These are phyloP conservation scores for Martes martes DNA, from an alignment of 2,113 vertebrate genomes.

Conservation along the genomic window DNA sequence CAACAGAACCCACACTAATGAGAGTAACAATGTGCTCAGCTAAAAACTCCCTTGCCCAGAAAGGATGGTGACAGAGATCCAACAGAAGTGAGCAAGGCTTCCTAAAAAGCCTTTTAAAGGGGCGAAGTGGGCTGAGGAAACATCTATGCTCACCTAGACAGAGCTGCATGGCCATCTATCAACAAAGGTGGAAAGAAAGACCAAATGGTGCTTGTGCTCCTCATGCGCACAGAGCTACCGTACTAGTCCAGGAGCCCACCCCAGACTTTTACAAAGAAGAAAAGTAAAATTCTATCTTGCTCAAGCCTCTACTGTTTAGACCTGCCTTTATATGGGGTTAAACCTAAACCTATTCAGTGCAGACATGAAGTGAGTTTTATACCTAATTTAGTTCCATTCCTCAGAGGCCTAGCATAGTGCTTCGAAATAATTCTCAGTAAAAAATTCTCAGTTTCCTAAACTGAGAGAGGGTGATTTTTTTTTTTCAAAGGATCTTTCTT, in stretches of 20 bases:
- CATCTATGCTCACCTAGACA: rapidly evolving
- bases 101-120: not conserved
- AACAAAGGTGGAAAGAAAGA: not conserved
- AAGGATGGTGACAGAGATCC: not conserved
- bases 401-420: not conserved
- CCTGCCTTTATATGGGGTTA: not conserved
- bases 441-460: not conserved
- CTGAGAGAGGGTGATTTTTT: not conserved
- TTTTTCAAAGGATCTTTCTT: not conserved
- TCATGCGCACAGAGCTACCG: not conserved
- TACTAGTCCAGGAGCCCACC: not conserved
- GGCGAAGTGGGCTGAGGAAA: not conserved
- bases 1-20: not conserved
- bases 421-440: not conserved
- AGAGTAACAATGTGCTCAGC: not conserved
- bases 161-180: not conserved
- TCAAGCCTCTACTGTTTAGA: not conserved
- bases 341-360: not conserved
- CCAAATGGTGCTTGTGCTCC: not conserved
- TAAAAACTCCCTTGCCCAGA: not conserved
- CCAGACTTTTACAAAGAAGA: not conserved
- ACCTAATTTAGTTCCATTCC: not conserved
- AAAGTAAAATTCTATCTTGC: not conserved
- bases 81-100: not conserved
- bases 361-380: not conserved